Percentiles rank a stretch among this genome's conserved stretches.
Conservation (phyloP, 2,797 vertebrate genomes). For the Pterois miles region DNA sequence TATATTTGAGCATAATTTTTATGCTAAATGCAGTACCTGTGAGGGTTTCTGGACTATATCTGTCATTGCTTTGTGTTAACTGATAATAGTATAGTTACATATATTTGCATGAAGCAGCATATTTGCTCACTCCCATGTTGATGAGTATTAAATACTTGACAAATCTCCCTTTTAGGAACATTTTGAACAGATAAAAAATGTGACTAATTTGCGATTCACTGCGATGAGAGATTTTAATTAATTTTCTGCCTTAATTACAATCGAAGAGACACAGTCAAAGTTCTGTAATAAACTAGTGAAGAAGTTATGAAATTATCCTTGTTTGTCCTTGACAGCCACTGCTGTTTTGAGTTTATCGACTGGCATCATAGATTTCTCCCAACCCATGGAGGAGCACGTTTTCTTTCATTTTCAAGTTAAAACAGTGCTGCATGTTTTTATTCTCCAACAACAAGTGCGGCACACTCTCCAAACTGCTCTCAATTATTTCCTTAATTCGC, state of each 20-base stretch:
- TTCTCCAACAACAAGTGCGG: neutral
- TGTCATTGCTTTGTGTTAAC: too few species aligned
- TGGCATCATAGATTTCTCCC: slow-evolving; percentile 13
- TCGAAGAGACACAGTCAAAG: neutral
- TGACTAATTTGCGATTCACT: too few species aligned
- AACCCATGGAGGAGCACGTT: neutral
- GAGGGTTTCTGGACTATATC: too few species aligned
- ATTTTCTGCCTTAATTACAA: neutral
- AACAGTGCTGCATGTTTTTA: neutral
- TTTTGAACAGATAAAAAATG: too few species aligned
- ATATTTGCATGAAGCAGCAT: too few species aligned
- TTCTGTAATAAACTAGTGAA: neutral
- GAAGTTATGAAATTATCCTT: neutral
- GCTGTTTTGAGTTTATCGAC: slow-evolving; percentile 11
- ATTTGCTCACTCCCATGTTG: too few species aligned
- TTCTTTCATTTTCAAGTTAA: neutral
- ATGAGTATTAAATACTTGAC: too few species aligned
- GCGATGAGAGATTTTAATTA: too few species aligned
- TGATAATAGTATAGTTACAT: too few species aligned
- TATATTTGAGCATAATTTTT: too few species aligned
- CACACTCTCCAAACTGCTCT: neutral
- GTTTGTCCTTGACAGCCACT: neutral
- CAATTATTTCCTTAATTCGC: slow-evolving; percentile 33
- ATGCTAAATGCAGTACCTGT: too few species aligned
- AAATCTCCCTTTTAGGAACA: too few species aligned